Base-by-base conservation (phyloP, 2,888 invertebrate species). In the Tiliacea aurago region DNA sequence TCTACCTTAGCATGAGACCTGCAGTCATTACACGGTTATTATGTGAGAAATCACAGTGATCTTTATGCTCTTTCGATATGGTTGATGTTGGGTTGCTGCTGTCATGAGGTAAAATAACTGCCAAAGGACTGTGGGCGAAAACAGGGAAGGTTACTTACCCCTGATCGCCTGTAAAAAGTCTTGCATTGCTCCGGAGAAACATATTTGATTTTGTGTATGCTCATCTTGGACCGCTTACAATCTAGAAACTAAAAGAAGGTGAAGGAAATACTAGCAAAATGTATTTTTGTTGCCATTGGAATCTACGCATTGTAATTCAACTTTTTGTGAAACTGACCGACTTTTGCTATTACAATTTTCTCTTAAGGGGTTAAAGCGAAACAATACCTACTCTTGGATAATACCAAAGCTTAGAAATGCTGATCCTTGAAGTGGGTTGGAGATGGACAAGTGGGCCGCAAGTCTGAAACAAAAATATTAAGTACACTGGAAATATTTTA, bases 361-460 rank as follows among this genome's bases (percentile, higher is more conserved):
- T 37, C 37, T 37, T 37, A 0, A 37, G 7, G 0, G 7, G 23
- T 15, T 15, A 23, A 59, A 45, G 11, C 9, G 37, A 37, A 51
- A 20, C 15, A 5, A 11, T 61, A 81, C 80, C 78, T 84, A 90
- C 90, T 68, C 1, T 78, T 68, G 6, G 87, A 77, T 47, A 84
- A 37, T 7, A 85, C 83, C 83, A 90, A 86, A 0, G 90, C 88
- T 53, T 59, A 89, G 55, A 89, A 82, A 6, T 68, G 7, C 0
- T 84, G 80, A 23, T 85, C 64, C 23, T 74, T 69, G 20, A 87
- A 85, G 68, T 81, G 69, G 0, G 58, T 23, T 0, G 91, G 89
- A n/a, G 92, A 92, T 7, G 85, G 79, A 63, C 92, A 92, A 63
- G 92, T 91, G 5, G 91, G 91, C 0, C 78, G 66, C 41, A 88